Base-by-base conservation (phyloP, 1,140 invertebrate genomes). In the Meloidogyne chitwoodi region DNA sequence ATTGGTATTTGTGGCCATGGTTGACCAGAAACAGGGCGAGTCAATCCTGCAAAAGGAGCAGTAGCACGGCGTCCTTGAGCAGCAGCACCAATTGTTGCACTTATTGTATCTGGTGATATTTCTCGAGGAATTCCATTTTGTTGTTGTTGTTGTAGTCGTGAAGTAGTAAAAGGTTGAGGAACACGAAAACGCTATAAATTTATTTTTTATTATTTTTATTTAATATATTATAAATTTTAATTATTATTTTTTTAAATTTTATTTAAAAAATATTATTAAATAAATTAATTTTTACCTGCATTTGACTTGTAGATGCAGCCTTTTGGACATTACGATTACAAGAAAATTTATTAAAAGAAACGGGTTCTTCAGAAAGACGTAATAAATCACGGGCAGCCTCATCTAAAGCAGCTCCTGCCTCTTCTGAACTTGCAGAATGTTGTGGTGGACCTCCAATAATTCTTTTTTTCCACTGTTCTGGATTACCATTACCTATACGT, bases 341-440 rank as follows among this genome's bases (percentile, higher is more conserved):
- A 31, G 72, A n/a, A 78, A 81, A 29, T 62, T 76, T 11, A 79
- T 69, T 56, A 56, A 56, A 56, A 38, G 79, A 62, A 16, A 74
- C 38, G n/a, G 82, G 80, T 26, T 83, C 80, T 26, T 68, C 74
- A 31, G 69, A 74, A 62, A 82, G 64, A n/a, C 82, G 68, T 22
- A 81, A 73, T 27, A 82, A 48, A 68, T 82, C 82, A 16, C 79
- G 62, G 12, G 80, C 78, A 12, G 80, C 80, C 38, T 76, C 82
- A 27, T 82, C 80, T 26, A 82, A 71, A 69, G 74, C 69, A 29
- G 71, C 71, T 1, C 71, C 71, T 38, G 14, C 76, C 62, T 62
- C 38, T 34, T 72, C 71, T 41, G 63, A 48, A n/a, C 31, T 77
- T 22, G 67, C 24, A 16, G 67, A n/a, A 38, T 62, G 27, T 31